Percentiles rank a stretch among this genome's conserved stretches.
Conservation (phyloP, 2,797 vertebrate species). For the Ctenochaetus hawaiiensis region DNA sequence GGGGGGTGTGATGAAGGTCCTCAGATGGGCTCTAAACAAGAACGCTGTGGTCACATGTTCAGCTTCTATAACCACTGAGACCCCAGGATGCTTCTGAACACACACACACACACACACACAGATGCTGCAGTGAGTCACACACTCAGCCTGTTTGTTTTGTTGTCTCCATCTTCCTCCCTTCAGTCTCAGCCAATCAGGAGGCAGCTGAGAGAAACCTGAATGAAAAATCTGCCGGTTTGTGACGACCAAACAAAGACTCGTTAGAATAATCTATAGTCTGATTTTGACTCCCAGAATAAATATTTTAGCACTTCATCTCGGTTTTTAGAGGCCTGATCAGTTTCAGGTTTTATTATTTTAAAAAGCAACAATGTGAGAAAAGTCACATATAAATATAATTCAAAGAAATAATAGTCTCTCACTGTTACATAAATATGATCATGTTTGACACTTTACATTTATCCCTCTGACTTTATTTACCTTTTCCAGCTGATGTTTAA, state of each 20-base stretch:
- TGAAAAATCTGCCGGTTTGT: not conserved
- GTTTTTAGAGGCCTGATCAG: not conserved
- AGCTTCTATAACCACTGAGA: not conserved
- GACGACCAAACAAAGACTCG: too few relatives aligned
- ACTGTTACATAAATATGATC: not conserved
- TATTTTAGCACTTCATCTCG: too few relatives aligned
- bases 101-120: slow-evolving; percentile 4
- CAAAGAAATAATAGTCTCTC: not conserved
- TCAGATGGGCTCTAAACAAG: not conserved
- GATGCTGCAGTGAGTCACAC: not conserved
- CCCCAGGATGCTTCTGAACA: not conserved
- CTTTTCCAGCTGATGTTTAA: not conserved
- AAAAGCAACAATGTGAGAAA: too few relatives aligned
- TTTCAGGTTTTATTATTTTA: not conserved
- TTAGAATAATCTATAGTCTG: too few relatives aligned
- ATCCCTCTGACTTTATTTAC: not conserved
- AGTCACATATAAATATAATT: not conserved
- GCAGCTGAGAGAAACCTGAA: slow-evolving; percentile 5
- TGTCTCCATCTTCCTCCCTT: not conserved
- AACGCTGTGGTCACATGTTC: not conserved
- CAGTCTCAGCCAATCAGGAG: slow-evolving; percentile 20
- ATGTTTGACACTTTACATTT: not conserved
- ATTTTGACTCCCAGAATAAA: too few relatives aligned
- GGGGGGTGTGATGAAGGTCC: not conserved
- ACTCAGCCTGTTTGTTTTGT: slow-evolving; percentile 2